These are phyloP conservation scores for Sialis fuliginosa DNA, from an alignment of 2,888 invertebrate genomes.

Conservation along the genomic window DNA sequence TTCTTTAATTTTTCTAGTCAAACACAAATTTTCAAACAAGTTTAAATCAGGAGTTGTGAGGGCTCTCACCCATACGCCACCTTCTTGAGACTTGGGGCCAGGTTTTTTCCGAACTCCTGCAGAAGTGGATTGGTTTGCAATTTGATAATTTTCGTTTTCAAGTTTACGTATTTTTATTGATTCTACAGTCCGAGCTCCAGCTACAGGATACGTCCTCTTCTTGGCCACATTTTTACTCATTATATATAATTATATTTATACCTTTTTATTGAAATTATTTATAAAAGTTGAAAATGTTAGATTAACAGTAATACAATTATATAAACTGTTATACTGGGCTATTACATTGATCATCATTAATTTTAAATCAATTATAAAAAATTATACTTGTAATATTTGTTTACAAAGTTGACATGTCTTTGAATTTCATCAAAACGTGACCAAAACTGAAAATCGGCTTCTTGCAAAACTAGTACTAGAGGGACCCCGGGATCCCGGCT, in stretches of 20 bases:
- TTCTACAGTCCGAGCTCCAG: not conserved
- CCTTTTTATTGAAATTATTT: too few relatives aligned
- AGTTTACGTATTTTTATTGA: conserved; percentile 3
- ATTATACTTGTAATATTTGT: too few relatives aligned
- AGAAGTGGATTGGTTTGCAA: not conserved
- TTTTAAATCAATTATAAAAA: too few relatives aligned
- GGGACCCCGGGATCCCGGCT: too few relatives aligned
- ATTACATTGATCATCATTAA: too few relatives aligned
- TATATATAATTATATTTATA: not conserved
- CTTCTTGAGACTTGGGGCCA: not conserved
- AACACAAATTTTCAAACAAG: not conserved
- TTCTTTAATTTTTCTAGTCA: not conserved
- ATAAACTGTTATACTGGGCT: too few relatives aligned
- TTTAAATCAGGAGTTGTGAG: not conserved
- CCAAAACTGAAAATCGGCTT: too few relatives aligned
- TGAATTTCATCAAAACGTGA: too few relatives aligned
- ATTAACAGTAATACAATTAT: too few relatives aligned
- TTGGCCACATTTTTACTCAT: not conserved
- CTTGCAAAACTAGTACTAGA: too few relatives aligned
- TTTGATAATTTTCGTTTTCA: conserved; percentile 3
- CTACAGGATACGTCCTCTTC: not conserved
- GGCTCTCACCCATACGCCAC: not conserved
- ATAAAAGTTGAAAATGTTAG: too few relatives aligned
- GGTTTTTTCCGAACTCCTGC: not conserved
- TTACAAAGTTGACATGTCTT: too few relatives aligned